Conservation (phyloP, 2,888 invertebrate species). For the Pollenia amentaria region DNA sequence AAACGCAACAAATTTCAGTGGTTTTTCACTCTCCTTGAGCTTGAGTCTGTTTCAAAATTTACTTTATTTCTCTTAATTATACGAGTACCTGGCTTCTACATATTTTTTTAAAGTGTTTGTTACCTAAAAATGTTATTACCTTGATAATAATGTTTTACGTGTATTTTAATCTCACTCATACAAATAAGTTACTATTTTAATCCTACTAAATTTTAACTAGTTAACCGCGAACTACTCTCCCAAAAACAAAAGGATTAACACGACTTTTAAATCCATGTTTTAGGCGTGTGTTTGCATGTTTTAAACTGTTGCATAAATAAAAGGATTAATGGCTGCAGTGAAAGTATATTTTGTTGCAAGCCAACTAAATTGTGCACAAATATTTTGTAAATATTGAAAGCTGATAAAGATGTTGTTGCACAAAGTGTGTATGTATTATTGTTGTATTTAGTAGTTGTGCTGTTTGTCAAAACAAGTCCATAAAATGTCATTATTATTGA, state of each 20-base stretch:
- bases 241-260: conserved; percentile 19
- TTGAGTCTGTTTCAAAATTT: too few species aligned
- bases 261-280: conserved; percentile 5
- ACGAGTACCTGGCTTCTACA: too few species aligned
- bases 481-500: conserved; percentile 35
- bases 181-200: conserved; percentile 22
- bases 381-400: conserved; percentile 7
- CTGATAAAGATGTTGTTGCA: background rate
- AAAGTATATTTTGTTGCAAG: background rate
- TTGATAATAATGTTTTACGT: background rate
- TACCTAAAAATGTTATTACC: background rate
- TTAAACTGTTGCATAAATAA: conserved; percentile 23
- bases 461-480: background rate
- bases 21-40: too few species aligned
- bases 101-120: too few species aligned
- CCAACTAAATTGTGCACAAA: conserved; percentile 7
- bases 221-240: background rate
- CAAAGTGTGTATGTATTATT: background rate
- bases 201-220: background rate
- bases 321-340: conserved; percentile 3
- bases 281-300: background rate
- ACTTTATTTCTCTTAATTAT: background rate
- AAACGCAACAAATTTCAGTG: too few species aligned
- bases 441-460: background rate
- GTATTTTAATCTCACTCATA: conserved; percentile 18